phyloP scores from a whole-genome alignment of 2,113 vertebrate genomes.

The Ophiodon elongatus region DNA sequence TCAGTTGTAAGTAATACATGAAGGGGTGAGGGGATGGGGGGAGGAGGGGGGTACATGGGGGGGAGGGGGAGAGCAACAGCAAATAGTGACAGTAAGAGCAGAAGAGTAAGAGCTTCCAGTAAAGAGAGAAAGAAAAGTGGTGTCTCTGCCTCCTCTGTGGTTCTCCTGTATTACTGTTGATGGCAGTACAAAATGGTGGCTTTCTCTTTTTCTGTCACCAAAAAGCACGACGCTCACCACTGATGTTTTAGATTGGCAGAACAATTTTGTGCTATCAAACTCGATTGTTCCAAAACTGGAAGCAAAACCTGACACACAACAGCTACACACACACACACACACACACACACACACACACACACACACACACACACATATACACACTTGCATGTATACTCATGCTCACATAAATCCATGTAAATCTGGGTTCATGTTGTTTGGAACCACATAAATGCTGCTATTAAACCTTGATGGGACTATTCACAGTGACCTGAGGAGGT shows the following conservation, averaged over 20 bases:
- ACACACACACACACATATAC: neutral
- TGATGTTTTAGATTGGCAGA: neutral
- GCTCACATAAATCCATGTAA: neutral
- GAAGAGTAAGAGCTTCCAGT: neutral
- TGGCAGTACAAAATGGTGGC: neutral
- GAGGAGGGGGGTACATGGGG: too few species aligned
- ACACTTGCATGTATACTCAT: neutral
- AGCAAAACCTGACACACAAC: too few species aligned
- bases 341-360: neutral
- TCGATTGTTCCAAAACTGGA: neutral
- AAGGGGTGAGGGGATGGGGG: too few species aligned
- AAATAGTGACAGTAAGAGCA: conserved; percentile 1
- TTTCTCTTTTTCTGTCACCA: neutral
- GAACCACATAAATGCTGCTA: neutral
- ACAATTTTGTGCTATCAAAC: neutral
- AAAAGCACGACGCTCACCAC: neutral
- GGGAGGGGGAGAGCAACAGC: conserved; percentile 7
- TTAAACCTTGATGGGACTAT: neutral
- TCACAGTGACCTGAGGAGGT: conserved; percentile 1
- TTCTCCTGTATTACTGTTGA: conserved; percentile 1
- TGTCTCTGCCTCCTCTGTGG: neutral
- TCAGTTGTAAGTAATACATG: neutral
- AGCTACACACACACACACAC: neutral
- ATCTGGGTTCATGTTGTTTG: neutral
- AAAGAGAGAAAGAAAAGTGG: conserved; percentile 9